Evolutionary conservation across 2,113 vertebrate species (phyloP), one percentile per base, ranked within the genome.

Genomic region (Heloderma charlesbogerti): DNA sequence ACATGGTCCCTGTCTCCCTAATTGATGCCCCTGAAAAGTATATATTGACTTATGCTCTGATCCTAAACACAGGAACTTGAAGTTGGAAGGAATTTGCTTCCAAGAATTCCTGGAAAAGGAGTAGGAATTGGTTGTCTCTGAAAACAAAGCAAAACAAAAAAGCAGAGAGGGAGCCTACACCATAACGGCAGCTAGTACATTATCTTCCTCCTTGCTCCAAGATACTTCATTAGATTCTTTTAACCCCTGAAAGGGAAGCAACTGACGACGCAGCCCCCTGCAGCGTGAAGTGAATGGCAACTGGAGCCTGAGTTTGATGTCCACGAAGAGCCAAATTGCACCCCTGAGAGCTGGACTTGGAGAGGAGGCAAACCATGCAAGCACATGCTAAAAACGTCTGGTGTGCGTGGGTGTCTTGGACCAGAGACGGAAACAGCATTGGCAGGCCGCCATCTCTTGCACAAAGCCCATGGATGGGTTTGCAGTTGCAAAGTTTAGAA

Each of bases 371-470:
- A 93, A 89, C 54, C 63, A 77, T 75, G 67, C 51, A 89, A 83
- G 9, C 0, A 0, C 77, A 57, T 66, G 74, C 89, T 67, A 90
- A 57, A 91, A 94, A 4, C 48, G 92, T 67, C 43, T 82, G 79
- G 45, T 45, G 74, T 90, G 85, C 75, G 87, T 92, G 90, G 80
- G 86, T 90, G 48, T 74, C 66, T 45, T 87, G 75, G 88, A 27
- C 40, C 77, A 90, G 37, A 91, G 77, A 57, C 40, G 91, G 78
- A 12, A 91, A 60, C 12, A 54, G 57, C 3, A 75, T 91, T 91
- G 92, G 94, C 93, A 86, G 92, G 94, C 91, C 63, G 90, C 91
- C 91, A 20, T 86, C 88, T 67, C 16, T 45, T 85, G 60, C 31
- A 51, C 82, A 69, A 29, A 4, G n/a, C 57, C 6, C 87, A 67